phyloP scores from a whole-genome alignment of 2,113 vertebrate species.

The Acanthisitta chloris region DNA sequence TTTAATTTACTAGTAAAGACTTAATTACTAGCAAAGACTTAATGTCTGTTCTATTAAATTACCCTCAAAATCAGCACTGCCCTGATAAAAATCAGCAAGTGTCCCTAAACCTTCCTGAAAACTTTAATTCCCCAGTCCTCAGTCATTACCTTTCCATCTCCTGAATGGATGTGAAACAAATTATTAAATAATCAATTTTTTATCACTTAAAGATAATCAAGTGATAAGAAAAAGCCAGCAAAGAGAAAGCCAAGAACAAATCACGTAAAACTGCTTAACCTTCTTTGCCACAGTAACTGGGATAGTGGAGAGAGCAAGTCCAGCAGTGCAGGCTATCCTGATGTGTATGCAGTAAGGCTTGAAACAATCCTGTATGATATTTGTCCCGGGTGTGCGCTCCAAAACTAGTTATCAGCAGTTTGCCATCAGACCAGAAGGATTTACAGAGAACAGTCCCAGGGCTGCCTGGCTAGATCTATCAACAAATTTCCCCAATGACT shows the following conservation, averaged over 20 bases:
- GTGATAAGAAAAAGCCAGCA: not conserved
- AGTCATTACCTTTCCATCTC: not conserved
- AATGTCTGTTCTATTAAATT: conserved; percentile 29
- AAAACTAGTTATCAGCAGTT: not conserved
- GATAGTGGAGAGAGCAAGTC: not conserved
- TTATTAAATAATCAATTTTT: conserved; percentile 19
- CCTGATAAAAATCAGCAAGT: conserved; percentile 37
- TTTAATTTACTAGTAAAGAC: conserved; percentile 35
- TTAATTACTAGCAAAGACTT: conserved; percentile 34
- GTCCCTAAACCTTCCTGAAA: not conserved
- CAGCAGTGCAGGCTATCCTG: not conserved
- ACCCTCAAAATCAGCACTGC: not conserved
- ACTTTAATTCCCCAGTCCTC: not conserved
- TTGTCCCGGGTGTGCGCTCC: not conserved
- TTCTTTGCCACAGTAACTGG: not conserved
- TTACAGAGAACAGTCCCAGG: not conserved
- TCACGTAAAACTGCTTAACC: not conserved
- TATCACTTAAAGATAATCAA: not conserved
- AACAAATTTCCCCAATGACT: not conserved
- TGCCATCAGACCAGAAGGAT: not conserved
- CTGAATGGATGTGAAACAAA: not conserved
- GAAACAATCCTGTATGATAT: not conserved
- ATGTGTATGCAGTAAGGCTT: not conserved
- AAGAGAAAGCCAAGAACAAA: conserved; percentile 1
- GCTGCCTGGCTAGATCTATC: not conserved